Evolutionary conservation across 2,888 invertebrate genomes (phyloP).

Genomic region (Diogma glabrata): DNA sequence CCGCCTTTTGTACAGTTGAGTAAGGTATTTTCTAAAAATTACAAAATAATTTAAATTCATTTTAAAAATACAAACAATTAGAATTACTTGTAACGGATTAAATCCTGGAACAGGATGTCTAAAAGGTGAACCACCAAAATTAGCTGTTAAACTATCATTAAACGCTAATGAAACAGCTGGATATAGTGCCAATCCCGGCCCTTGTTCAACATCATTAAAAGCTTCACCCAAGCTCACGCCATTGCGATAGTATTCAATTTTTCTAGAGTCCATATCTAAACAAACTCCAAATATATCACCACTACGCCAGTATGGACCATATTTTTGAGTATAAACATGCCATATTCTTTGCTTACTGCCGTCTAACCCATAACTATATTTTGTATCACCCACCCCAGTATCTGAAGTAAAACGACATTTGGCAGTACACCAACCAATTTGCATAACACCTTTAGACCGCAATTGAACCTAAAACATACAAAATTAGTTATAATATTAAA

Average conservation of each 20-base stretch:
- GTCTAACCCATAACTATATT: constrained; percentile 61
- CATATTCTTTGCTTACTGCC: constrained; percentile 36
- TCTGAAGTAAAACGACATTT: constrained; percentile 67
- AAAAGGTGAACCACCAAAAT: constrained; percentile 60
- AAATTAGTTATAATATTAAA: too few relatives aligned
- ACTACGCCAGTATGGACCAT: constrained; percentile 69
- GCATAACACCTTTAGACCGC: constrained; percentile 77
- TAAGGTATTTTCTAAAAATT: constrained; percentile 20
- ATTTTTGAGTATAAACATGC: constrained; percentile 39
- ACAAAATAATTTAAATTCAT: background rate
- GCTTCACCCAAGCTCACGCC: constrained; percentile 64
- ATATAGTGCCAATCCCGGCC: constrained; percentile 64
- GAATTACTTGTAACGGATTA: constrained; percentile 47
- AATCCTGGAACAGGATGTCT: constrained; percentile 57
- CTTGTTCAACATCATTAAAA: constrained; percentile 56
- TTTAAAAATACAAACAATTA: constrained; percentile 21
- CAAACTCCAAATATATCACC: constrained; percentile 72
- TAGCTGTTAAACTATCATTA: constrained; percentile 63
- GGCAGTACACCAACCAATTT: constrained; percentile 71
- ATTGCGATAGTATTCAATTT: constrained; percentile 57
- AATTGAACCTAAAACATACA: constrained; percentile 44
- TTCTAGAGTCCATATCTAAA: constrained; percentile 59
- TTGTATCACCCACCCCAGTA: constrained; percentile 66
- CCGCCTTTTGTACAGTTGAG: constrained; percentile 26
- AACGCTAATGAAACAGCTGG: constrained; percentile 69